These are phyloP conservation scores for Hydrophis major DNA, from an alignment of 2,797 vertebrate species.

Conservation along the genomic window DNA sequence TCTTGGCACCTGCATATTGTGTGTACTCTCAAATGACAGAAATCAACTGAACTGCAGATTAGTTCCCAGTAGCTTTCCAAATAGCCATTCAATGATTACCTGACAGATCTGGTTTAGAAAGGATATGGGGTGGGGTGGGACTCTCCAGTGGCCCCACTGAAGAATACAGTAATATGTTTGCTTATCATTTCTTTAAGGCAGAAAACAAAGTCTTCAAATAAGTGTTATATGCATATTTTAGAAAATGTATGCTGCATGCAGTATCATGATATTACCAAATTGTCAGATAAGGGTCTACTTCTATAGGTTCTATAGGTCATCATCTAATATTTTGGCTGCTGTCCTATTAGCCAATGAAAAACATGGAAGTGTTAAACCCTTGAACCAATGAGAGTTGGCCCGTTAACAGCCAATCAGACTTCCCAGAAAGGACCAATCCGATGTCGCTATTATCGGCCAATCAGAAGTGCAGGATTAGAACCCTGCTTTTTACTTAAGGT, in stretches of 20 bases:
- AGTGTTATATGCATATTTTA: neutral
- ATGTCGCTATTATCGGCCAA: no score
- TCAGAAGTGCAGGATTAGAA: no score
- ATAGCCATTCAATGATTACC: neutral
- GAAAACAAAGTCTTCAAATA: neutral
- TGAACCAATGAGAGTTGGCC: no score
- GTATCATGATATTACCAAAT: neutral
- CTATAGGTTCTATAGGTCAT: no score
- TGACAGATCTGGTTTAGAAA: neutral
- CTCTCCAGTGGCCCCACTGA: no score
- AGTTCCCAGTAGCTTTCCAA: neutral
- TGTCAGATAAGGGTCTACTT: neutral
- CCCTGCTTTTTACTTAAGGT: no score
- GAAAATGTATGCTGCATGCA: no score
- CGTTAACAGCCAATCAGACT: no score
- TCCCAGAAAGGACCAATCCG: no score
- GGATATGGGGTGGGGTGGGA: neutral
- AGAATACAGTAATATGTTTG: neutral
- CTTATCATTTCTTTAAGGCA: neutral
- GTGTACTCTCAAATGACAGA: neutral
- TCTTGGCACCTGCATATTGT: neutral
- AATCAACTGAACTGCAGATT: neutral
- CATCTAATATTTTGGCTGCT: no score
- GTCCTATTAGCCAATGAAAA: no score
- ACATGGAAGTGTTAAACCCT: no score